Conservation (phyloP, 2,888 invertebrate genomes). For the Coelinius sp. region DNA sequence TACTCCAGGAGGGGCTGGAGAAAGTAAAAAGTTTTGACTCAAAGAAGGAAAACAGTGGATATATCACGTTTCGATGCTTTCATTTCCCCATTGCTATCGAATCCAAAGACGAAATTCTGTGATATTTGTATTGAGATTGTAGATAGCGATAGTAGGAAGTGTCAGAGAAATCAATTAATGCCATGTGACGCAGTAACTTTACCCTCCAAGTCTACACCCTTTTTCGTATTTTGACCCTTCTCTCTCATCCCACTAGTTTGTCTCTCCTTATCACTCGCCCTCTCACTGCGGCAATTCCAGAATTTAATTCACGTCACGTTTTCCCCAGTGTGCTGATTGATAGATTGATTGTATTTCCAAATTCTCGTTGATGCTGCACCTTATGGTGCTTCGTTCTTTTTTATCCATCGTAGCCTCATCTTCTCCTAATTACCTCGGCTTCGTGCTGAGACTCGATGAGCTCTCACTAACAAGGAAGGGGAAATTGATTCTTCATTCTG, state of each 20-base stretch:
- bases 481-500: slow-evolving; percentile 46
- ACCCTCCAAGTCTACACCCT: slow-evolving; percentile 1
- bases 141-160: slow-evolving; percentile 28
- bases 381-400: slow-evolving; percentile 44
- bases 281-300: slow-evolving; percentile 41
- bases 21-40: not conserved
- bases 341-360: slow-evolving; percentile 64
- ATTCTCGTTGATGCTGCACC: slow-evolving; percentile 60
- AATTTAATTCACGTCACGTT: slow-evolving; percentile 63
- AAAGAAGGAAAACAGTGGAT: not conserved
- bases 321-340: slow-evolving; percentile 59
- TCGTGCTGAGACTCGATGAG: slow-evolving; percentile 36
- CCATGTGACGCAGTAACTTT: slow-evolving; percentile 37
- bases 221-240: slow-evolving; percentile 31
- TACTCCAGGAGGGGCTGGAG: not conserved
- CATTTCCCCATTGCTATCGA: not conserved
- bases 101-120: not conserved
- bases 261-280: slow-evolving; percentile 19
- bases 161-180: slow-evolving; percentile 44
- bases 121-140: slow-evolving; percentile 21
- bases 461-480: slow-evolving; percentile 44
- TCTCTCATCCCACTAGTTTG: not conserved
- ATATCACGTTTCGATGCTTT: not conserved
- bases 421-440: slow-evolving; percentile 48
- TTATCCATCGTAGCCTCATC: slow-evolving; percentile 41